A percentile compares a stretch with the other conserved stretches of the same genome.
phyloP scores from a whole-genome alignment of 2,888 invertebrate species.

The Crioceris asparagi region DNA sequence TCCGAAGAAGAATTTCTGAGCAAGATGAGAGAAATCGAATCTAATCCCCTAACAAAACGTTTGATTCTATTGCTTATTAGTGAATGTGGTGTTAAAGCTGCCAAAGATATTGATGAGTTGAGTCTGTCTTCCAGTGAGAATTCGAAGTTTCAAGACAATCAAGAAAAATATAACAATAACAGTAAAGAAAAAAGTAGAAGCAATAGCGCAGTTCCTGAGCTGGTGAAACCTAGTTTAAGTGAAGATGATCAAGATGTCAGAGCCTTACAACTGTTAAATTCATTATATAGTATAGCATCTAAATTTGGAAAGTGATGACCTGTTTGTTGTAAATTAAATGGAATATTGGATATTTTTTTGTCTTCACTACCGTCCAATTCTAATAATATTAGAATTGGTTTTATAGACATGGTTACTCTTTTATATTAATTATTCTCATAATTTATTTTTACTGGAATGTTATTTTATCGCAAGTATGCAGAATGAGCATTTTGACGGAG shows the following conservation, averaged over 20 bases:
- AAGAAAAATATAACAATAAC: neutral
- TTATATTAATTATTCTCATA: no score
- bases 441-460: no score
- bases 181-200: neutral
- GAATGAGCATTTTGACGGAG: no score
- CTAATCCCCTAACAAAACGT: conserved; percentile 62
- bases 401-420: no score
- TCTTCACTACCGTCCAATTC: no score
- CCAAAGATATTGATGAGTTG: conserved; percentile 18
- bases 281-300: conserved; percentile 73
- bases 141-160: conserved; percentile 1
- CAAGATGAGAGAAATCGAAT: conserved; percentile 73
- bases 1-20: conserved; percentile 64
- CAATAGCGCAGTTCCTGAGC: conserved; percentile 15
- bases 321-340: no score
- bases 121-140: neutral
- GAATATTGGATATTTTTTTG: no score
- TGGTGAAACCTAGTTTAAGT: conserved; percentile 26
- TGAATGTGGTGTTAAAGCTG: conserved; percentile 54
- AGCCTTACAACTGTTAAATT: conserved; percentile 71
- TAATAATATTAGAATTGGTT: no score
- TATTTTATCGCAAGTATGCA: no score
- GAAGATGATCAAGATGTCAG: conserved; percentile 55
- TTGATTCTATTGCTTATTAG: conserved; percentile 66
- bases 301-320: conserved; percentile 60